These are phyloP conservation scores for Fregetta grallaria DNA, from an alignment of 2,113 vertebrate species.

Conservation along the genomic window DNA sequence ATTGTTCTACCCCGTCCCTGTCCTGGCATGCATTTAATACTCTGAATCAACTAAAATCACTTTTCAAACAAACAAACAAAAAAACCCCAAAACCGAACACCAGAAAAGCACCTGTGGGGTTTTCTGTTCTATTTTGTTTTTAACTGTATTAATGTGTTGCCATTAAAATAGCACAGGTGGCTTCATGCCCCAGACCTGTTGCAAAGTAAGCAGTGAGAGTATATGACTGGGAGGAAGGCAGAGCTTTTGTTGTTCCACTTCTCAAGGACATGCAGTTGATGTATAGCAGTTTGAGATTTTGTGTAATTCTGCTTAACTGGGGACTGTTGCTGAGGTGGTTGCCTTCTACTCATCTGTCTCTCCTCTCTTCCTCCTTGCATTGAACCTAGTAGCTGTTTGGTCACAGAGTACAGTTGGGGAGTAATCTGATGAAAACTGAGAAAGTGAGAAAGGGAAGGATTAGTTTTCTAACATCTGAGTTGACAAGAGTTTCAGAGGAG, in stretches of 20 bases:
- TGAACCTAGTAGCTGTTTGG: background rate
- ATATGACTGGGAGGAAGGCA: background rate
- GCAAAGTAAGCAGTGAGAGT: background rate
- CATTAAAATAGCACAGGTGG: background rate
- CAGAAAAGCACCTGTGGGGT: background rate
- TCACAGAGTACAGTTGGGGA: background rate
- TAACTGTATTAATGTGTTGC: background rate
- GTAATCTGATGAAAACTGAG: background rate
- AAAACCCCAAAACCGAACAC: background rate
- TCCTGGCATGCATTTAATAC: background rate
- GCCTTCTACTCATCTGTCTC: background rate
- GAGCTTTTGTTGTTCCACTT: background rate
- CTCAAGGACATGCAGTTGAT: rapidly evolving
- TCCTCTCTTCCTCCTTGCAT: background rate
- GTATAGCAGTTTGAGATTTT: background rate
- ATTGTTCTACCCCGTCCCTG: background rate
- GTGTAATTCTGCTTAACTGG: background rate
- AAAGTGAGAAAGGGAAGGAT: background rate
- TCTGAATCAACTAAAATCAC: background rate
- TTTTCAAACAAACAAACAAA: background rate
- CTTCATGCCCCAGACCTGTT: background rate
- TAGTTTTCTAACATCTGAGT: background rate
- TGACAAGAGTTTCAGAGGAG: background rate
- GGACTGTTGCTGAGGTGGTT: background rate
- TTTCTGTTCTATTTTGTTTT: background rate